phyloP scores from a whole-genome alignment of 2,797 vertebrate genomes.

The Adrianichthys oophorus region DNA sequence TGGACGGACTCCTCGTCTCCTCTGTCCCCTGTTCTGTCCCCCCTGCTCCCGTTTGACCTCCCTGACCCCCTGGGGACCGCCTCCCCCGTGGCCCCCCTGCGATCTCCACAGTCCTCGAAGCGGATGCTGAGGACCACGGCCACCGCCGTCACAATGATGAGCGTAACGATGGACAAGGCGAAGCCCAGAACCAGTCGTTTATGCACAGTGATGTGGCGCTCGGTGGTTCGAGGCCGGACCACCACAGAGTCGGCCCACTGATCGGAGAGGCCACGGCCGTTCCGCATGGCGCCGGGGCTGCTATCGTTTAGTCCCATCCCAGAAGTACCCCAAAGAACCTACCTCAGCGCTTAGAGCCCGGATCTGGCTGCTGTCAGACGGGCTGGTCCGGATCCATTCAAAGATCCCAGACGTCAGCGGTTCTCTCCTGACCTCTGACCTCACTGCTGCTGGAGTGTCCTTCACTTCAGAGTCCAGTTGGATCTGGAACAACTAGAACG shows the following conservation, averaged over 20 bases:
- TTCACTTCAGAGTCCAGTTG: constrained; percentile 18
- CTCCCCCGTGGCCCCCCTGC: constrained; percentile 26
- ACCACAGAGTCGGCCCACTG: constrained; percentile 88
- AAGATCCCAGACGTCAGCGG: not conserved
- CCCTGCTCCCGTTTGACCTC: constrained; percentile 68
- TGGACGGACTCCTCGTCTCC: constrained; percentile 64
- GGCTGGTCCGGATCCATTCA: not conserved
- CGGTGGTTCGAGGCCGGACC: constrained; percentile 87
- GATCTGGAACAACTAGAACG: constrained; percentile 22
- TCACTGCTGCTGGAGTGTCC: constrained; percentile 18
- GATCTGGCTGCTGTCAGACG: too few species aligned
- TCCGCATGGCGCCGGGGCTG: constrained; percentile 76
- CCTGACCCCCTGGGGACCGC: constrained; percentile 54
- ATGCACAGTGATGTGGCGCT: constrained; percentile 89
- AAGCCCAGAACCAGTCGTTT: constrained; percentile 89
- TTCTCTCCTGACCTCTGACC: constrained; percentile 33
- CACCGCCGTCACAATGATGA: constrained; percentile 87
- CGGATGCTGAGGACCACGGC: constrained; percentile 88
- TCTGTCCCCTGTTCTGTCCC: constrained; percentile 53
- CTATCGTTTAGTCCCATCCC: constrained; percentile 85
- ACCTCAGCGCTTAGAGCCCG: too few species aligned
- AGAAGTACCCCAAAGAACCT: too few species aligned
- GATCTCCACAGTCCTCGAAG: constrained; percentile 83
- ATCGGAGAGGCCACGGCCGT: constrained; percentile 86
- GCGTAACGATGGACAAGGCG: constrained; percentile 88